These are phyloP conservation scores for Mnemiopsis leidyi DNA, from an alignment of 37 sponge, comb jelly and placozoan genomes.

Conservation along the genomic window DNA sequence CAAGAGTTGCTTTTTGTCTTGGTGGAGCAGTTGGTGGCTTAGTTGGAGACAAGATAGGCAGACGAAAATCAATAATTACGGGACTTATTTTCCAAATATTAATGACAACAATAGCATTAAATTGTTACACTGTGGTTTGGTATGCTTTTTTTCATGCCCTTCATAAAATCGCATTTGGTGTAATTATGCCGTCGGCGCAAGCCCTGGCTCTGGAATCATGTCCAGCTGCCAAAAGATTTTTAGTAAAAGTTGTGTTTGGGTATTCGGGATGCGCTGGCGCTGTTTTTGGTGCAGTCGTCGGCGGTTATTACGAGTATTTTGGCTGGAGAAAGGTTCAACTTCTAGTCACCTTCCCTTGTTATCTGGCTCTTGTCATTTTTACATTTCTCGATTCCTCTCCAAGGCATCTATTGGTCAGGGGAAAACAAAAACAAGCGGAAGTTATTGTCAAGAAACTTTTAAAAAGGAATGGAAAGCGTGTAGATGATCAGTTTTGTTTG, in stretches of 20 bases:
- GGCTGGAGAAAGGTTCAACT: conserved; percentile 18
- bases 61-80: not conserved
- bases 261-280: conserved; percentile 26
- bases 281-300: not conserved
- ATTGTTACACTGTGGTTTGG: not conserved
- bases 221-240: conserved; percentile 16
- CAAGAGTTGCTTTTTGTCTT: conserved; percentile 9
- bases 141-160: conserved; percentile 50
- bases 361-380: not conserved
- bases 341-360: not conserved
- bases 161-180: conserved; percentile 13
- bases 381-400: not conserved
- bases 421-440: not conserved
- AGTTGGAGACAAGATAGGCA: conserved; percentile 25
- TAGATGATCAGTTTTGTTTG: not conserved
- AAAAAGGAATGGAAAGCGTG: not conserved
- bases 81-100: not conserved
- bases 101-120: not conserved
- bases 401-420: not conserved
- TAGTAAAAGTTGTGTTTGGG: conserved; percentile 27
- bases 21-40: conserved; percentile 18
- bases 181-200: conserved; percentile 37
- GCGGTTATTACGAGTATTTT: not conserved
- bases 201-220: not conserved
- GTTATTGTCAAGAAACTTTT: not conserved